Evolutionary conservation across 1,140 invertebrate genomes (phyloP).

Genomic region (Drosophila nigrodunni): DNA sequence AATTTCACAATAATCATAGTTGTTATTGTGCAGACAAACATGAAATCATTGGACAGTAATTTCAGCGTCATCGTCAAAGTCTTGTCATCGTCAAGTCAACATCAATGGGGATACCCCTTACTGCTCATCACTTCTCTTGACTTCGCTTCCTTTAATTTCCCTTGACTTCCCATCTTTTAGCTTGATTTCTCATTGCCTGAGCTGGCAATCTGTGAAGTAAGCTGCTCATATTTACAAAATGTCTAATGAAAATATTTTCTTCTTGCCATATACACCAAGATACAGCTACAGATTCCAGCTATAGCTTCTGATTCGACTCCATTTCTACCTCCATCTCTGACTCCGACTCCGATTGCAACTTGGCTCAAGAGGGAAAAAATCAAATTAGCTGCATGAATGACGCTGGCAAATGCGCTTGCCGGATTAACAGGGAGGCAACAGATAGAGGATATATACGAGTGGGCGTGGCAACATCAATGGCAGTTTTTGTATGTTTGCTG

Average conservation of each 20-base stretch:
- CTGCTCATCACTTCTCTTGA: background rate
- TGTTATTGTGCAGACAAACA: conserved; percentile 7
- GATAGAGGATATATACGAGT: background rate
- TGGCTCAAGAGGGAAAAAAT: conserved; percentile 55
- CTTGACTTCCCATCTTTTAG: conserved; percentile 2
- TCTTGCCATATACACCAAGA: conserved; percentile 7
- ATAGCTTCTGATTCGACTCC: background rate
- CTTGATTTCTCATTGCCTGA: conserved; percentile 62
- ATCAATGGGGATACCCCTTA: conserved; percentile 4
- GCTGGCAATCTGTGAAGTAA: conserved; percentile 54
- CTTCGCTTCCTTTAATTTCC: background rate
- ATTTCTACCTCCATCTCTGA: background rate
- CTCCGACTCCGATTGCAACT: background rate
- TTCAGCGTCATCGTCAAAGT: conserved; percentile 28
- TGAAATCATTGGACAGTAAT: conserved; percentile 50
- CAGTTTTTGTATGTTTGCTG: conserved; percentile 26
- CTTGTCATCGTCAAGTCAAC: conserved; percentile 52
- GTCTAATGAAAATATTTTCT: conserved; percentile 81
- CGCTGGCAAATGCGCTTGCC: conserved; percentile 64
- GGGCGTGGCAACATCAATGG: conserved; percentile 35
- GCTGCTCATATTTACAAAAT: conserved; percentile 81
- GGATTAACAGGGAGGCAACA: conserved; percentile 62
- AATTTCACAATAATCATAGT: background rate
- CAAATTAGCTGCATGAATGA: conserved; percentile 81
- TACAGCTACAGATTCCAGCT: background rate